Percentiles rank a stretch among this genome's conserved stretches.
phyloP scores from a whole-genome alignment of 1,140 invertebrate species.

The Hyphantria cunea region DNA sequence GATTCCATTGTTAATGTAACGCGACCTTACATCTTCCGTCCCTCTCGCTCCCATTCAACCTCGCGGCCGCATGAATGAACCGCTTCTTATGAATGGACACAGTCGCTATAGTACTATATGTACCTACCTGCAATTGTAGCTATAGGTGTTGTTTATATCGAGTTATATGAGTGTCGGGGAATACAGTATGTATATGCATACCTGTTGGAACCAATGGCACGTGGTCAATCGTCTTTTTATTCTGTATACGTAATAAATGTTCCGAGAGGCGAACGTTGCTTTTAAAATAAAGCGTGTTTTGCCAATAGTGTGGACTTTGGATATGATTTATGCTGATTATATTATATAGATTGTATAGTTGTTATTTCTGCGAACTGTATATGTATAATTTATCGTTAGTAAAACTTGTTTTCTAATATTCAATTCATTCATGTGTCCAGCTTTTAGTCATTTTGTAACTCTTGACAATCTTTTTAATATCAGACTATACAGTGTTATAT shows the following conservation, averaged over 20 bases:
- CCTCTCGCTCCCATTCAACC: constrained; percentile 78
- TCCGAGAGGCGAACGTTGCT: constrained; percentile 31
- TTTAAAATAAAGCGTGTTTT: constrained; percentile 28
- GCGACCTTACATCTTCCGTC: constrained; percentile 59
- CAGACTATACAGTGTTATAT: no score
- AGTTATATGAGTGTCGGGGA: constrained; percentile 53
- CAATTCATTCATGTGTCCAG: no score
- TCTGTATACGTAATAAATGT: constrained; percentile 42
- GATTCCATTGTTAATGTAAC: constrained; percentile 68
- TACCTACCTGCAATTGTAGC: constrained; percentile 52
- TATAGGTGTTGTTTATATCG: constrained; percentile 55
- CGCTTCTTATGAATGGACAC: constrained; percentile 79
- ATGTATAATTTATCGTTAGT: no score
- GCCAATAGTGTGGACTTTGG: constrained; percentile 8
- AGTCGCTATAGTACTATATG: constrained; percentile 73
- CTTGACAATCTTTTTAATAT: no score
- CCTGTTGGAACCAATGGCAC: constrained; percentile 44
- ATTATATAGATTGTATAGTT: background rate
- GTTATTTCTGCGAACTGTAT: background rate
- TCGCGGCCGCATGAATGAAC: constrained; percentile 73
- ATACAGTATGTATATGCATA: constrained; percentile 48
- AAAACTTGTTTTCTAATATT: no score
- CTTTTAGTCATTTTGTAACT: no score
- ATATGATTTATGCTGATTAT: constrained; percentile 15
- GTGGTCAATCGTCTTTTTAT: constrained; percentile 56